Base-by-base conservation (phyloP, 2,888 invertebrate species). In the Aphodius granarius region DNA sequence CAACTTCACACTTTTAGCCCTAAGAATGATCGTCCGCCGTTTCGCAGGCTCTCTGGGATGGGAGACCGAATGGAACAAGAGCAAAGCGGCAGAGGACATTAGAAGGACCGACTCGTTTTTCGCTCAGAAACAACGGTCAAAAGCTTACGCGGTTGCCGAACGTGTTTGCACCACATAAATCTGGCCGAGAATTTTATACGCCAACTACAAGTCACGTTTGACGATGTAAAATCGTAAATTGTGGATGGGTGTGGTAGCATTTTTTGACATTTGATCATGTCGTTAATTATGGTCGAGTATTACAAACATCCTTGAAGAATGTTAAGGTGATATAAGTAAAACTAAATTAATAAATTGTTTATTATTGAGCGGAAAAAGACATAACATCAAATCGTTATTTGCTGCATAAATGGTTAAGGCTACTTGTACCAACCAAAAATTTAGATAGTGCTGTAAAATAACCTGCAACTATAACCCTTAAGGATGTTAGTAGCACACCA, bases 1-100 rank as follows among this genome's bases (percentile, higher is more conserved):
- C 83, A 83, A 84, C 84, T 84, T 84, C 83, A 83, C 83, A 83
- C 84, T 83, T 83, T 81, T 81, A 74, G 75, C 73, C 75, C 73
- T 73, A 66, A 73, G 74, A 75, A 75, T 76, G 73, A 72, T 76
- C 73, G 43, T 43, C 43, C 43, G 43, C 43, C 43, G 43, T 43
- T 43, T 3, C 43, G 76, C 68, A 16, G 68, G 68, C 21, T 68
- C 68, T 20, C 68, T 68, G 77, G 63, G 65, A 21, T 18, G 73
- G 75, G 73, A 43, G 3, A 43, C 43, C 43, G 74, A 64, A 70
- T 63, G 74, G 74, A 75, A 74, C 74, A 77, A 70, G 74, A 74
- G 74, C 62, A 68, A 68, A 17, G 74, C 65, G 66, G 74, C 65
- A 63, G 71, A 73, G 72, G 70, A 75, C 74, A 72, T 74, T 66